phyloP scores from a whole-genome alignment of 2,888 invertebrate genomes.

The Drosophila flavopinicola region DNA sequence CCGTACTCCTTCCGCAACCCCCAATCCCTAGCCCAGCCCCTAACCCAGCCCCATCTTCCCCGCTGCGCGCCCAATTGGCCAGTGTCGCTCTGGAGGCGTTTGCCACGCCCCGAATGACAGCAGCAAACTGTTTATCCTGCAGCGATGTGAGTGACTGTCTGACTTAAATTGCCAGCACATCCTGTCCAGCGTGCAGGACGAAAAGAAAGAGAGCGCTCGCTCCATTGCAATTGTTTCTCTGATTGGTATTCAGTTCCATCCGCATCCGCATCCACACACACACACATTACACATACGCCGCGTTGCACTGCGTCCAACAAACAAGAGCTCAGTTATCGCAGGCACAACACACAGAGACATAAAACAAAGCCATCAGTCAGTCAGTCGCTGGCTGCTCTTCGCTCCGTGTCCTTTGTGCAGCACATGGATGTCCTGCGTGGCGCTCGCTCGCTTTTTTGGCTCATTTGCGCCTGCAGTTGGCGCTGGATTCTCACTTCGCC shows the following conservation, averaged over 20 bases:
- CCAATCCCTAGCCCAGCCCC: background rate
- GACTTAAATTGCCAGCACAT: constrained; percentile 82
- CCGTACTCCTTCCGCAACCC: constrained; percentile 49
- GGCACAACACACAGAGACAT: constrained; percentile 22
- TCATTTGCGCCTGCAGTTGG: constrained; percentile 55
- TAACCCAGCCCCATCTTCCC: too few species aligned
- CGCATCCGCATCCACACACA: too few species aligned
- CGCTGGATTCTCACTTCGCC: constrained; percentile 38
- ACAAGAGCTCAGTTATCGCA: constrained; percentile 71
- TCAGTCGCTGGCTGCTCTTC: constrained; percentile 40
- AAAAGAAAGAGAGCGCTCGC: constrained; percentile 1
- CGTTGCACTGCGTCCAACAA: constrained; percentile 35
- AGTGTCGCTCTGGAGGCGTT: constrained; percentile 40
- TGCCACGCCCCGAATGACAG: constrained; percentile 56
- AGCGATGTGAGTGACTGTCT: constrained; percentile 67
- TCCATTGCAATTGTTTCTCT: constrained; percentile 60
- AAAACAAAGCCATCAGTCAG: constrained; percentile 48
- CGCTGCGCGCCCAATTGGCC: constrained; percentile 33
- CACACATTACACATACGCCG: constrained; percentile 41
- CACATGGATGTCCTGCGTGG: constrained; percentile 9
- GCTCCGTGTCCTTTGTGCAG: constrained; percentile 31
- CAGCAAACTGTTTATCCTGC: constrained; percentile 41
- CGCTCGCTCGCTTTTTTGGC: constrained; percentile 54
- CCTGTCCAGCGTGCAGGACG: constrained; percentile 55
- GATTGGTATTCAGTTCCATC: constrained; percentile 64